Evolutionary conservation across 2,888 invertebrate genomes (phyloP), one percentile per base, ranked within the genome.

Genomic region (Spilosoma lubricipeda): DNA sequence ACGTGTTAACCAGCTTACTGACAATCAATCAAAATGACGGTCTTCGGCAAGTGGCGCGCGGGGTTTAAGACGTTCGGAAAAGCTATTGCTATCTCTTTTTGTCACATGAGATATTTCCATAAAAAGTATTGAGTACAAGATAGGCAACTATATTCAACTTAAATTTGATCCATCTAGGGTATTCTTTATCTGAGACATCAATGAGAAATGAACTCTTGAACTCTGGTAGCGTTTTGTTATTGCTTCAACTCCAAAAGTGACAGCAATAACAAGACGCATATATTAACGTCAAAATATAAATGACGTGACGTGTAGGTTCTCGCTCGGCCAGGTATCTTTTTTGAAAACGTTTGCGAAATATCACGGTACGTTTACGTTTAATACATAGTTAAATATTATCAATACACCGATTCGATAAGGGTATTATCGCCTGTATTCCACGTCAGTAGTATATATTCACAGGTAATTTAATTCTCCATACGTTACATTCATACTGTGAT

Each of bases 391-490:
- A 80, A 80, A 78, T 78, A 85, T 91, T 91, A 93, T 92, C 92
- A 89, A 87, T 82, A 84, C 73, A 86, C 85, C 85, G 85, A 89
- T 87, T 88, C 89, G 93, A 92, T 93, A 93, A 92, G 91, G 79
- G 76, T 80, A 85, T 90, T 91, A 92, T 90, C 91, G 85, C 64
- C 39, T 66, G 64, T 82, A 82, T 83, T 89, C 93, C 94, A 94
- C 94, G 94, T 94, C 92, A 87, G 80, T 78, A 83, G 82, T 82
- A 86, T 87, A 86, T 81, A 87, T 87, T 85, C 78, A 85, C 86
- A 90, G 90, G 90, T 92, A 89, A 91, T 88, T 89, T 83, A 85
- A 89, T 90, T 91, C 81, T 84, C 80, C 80, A 87, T 85, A 85
- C 85, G 77, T 85, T 86, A 78, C 73, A 75, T 77, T 81, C 75